Percentiles rank a stretch among this genome's conserved stretches.
Conservation (phyloP, 2,797 vertebrate species). For the Sebastes trivittatus region DNA sequence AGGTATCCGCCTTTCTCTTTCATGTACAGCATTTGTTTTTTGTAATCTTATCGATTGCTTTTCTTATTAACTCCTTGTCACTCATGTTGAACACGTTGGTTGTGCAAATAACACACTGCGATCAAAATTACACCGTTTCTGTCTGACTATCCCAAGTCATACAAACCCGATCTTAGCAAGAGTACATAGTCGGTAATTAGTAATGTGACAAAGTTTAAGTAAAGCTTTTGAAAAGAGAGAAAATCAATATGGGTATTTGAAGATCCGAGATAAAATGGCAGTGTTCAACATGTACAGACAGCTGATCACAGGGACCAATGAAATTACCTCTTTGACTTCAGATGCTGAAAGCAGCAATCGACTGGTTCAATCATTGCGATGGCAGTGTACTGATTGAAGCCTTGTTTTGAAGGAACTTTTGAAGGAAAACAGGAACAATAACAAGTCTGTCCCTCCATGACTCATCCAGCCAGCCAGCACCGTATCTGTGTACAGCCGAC, state of each 20-base stretch:
- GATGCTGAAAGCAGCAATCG: slow-evolving; percentile 42
- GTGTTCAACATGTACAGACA: neutral
- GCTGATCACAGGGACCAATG: slow-evolving; percentile 9
- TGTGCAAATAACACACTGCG: neutral
- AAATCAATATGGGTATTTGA: neutral
- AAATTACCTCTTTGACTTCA: slow-evolving; percentile 33
- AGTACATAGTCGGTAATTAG: neutral
- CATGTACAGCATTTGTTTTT: neutral
- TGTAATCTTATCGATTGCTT: neutral
- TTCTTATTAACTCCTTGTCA: neutral
- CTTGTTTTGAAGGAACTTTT: slow-evolving; percentile 33
- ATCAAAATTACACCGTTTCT: neutral
- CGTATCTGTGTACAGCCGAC: neutral
- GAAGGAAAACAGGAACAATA: slow-evolving; percentile 30
- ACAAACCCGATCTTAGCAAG: neutral
- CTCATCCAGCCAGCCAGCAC: neutral
- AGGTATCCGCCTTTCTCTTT: neutral
- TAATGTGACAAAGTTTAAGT: neutral
- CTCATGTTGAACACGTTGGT: neutral
- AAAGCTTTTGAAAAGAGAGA: neutral
- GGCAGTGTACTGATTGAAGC: slow-evolving; percentile 37
- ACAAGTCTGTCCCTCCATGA: neutral
- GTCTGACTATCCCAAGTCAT: neutral
- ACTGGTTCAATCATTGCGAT: slow-evolving; percentile 34
- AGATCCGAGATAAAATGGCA: slow-evolving; percentile 5